Base-by-base conservation (phyloP, 1,140 invertebrate species). In the Scaptodrosophila lebanonensis region DNA sequence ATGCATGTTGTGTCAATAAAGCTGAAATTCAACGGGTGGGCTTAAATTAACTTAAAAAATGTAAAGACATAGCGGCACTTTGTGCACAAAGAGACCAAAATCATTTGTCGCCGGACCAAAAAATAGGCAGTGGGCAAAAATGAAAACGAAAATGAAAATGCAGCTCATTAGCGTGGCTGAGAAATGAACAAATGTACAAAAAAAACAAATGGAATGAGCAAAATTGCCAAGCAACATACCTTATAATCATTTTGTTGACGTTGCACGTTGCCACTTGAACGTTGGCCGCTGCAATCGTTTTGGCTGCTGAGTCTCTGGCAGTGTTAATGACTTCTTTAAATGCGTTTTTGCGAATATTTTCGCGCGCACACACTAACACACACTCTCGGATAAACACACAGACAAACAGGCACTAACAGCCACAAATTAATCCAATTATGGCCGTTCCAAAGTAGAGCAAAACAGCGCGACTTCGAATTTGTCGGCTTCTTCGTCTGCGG, bases 171-270 rank as follows among this genome's bases (percentile, higher is more conserved):
- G 13, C 22, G 15, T 12, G 15, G 12, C 27, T 25, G 17, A 52
- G 25, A 73, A 75, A 76, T 65, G 8, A 33, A 13, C 3, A 33
- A 33, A 73, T 27, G 35, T 17, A 47, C 29, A 48, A 43, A 18
- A 42, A n/a, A 3, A 5, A 20, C 1, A 15, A 45, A 30, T 12
- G 11, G 1, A 15, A 3, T 20, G 11, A 12, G 8, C 25, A 44
- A 27, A 16, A 38, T 25, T 4, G 22, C 12, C 50, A 57, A 33
- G 27, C 25, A 38, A 73, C 75, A 63, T 75, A 82, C 75, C 75
- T 82, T 75, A 82, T 70, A 72, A 82, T 82, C 75, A 82, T 82
- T 63, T 82, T 82, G 61, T 82, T 67, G 76, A 70, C 66, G 69
- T 67, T 82, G 69, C 48, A 69, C 69, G 69, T 82, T 59, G 50